phyloP scores from a whole-genome alignment of 2,888 invertebrate genomes.

The Belgica antarctica region DNA sequence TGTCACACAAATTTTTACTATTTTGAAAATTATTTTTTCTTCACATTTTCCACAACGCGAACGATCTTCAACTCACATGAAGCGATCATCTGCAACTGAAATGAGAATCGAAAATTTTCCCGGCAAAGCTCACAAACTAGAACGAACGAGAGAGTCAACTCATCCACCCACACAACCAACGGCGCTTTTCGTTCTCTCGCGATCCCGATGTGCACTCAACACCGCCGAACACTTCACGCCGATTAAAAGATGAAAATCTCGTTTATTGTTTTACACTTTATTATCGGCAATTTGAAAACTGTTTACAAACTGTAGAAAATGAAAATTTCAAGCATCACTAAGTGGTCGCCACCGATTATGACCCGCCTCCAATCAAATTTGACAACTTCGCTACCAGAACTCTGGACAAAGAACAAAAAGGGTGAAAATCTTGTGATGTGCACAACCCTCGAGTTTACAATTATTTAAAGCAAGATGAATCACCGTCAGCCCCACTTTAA shows the following conservation, averaged over 20 bases:
- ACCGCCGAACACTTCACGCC: not conserved
- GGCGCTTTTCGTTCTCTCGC: not conserved
- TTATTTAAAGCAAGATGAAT: too few species aligned
- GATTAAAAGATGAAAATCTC: not conserved
- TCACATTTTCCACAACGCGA: constrained; percentile 8
- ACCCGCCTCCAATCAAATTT: too few species aligned
- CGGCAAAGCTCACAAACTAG: constrained; percentile 1
- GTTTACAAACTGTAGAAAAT: constrained; percentile 23
- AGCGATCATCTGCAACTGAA: constrained; percentile 38
- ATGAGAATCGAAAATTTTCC: constrained; percentile 27
- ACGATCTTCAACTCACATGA: constrained; percentile 14
- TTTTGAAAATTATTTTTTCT: not conserved
- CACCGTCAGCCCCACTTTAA: too few species aligned
- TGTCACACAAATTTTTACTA: not conserved
- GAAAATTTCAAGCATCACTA: too few species aligned
- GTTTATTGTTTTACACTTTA: not conserved
- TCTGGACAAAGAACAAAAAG: too few species aligned
- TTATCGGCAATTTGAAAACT: constrained; percentile 34
- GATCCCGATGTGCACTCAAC: not conserved
- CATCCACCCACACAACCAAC: not conserved
- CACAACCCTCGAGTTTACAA: too few species aligned
- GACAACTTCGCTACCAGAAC: too few species aligned
- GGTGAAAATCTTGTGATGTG: too few species aligned
- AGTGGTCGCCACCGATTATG: too few species aligned
- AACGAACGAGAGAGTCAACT: not conserved